Evolutionary conservation across 2,113 vertebrate species (phyloP).

Genomic region (Oryzias woworae): DNA sequence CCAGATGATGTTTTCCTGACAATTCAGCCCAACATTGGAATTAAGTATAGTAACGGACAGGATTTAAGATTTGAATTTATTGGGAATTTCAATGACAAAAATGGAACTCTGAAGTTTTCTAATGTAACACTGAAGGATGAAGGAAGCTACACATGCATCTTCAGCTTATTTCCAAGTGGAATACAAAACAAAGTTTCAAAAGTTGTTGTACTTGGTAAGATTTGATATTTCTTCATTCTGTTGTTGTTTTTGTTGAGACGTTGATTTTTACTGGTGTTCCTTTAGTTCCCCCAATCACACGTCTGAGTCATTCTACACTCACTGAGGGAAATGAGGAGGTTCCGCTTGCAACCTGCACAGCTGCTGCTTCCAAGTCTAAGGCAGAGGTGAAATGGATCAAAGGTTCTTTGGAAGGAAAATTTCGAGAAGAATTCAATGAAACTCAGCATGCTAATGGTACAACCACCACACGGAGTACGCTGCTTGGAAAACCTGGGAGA

Average conservation of each 20-base stretch:
- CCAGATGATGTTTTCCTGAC: neutral
- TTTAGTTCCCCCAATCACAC: slow-evolving; percentile 41
- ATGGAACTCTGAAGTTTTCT: slow-evolving; percentile 46
- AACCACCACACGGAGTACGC: slow-evolving; percentile 32
- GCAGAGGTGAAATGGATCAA: slow-evolving; percentile 45
- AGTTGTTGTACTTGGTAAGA: slow-evolving; percentile 42
- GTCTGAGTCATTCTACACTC: rapidly evolving
- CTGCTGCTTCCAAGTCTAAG: slow-evolving; percentile 44
- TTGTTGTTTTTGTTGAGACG: neutral
- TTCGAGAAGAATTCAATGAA: neutral
- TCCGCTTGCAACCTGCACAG: slow-evolving; percentile 46
- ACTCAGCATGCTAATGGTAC: slow-evolving; percentile 34
- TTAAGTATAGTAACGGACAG: neutral
- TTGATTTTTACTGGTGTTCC: neutral
- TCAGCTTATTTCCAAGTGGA: slow-evolving; percentile 50
- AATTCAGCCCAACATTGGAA: rapidly evolving
- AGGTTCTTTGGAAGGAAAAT: neutral
- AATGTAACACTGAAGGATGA: slow-evolving; percentile 40
- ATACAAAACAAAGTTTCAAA: slow-evolving; percentile 4
- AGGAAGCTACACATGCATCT: slow-evolving; percentile 57
- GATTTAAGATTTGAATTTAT: slow-evolving; percentile 30
- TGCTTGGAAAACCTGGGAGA: slow-evolving; percentile 42
- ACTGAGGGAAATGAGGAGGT: slow-evolving; percentile 16
- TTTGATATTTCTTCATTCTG: neutral
- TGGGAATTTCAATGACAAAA: neutral